phyloP scores from a whole-genome alignment of 1,140 invertebrate genomes.

The Bombyx mori region ASM3026992v2 NC_085124.1:8807501-8808000 shows the following conservation, averaged over 20 bases:
- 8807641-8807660: background rate
- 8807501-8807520: background rate
- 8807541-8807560: too few species aligned
- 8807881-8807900: constrained; percentile 38
- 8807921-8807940: constrained; percentile 34
- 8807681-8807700: constrained; percentile 16
- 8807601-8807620: background rate
- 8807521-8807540: background rate
- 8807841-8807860: constrained; percentile 66
- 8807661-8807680: constrained; percentile 9
- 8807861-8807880: constrained; percentile 56
- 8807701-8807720: constrained; percentile 28
- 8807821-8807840: constrained; percentile 65
- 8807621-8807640: constrained; percentile 1
- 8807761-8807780: constrained; percentile 62
- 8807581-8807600: too few species aligned
- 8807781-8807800: constrained; percentile 65
- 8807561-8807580: too few species aligned
- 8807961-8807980: too few species aligned
- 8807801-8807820: constrained; percentile 67
- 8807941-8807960: constrained; percentile 14
- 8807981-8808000: too few species aligned
- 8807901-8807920: constrained; percentile 37
- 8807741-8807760: constrained; percentile 46
- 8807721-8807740: constrained; percentile 42